Base-by-base conservation (phyloP, 2,888 invertebrate species). In the Pristionchus exspectatus region DNA sequence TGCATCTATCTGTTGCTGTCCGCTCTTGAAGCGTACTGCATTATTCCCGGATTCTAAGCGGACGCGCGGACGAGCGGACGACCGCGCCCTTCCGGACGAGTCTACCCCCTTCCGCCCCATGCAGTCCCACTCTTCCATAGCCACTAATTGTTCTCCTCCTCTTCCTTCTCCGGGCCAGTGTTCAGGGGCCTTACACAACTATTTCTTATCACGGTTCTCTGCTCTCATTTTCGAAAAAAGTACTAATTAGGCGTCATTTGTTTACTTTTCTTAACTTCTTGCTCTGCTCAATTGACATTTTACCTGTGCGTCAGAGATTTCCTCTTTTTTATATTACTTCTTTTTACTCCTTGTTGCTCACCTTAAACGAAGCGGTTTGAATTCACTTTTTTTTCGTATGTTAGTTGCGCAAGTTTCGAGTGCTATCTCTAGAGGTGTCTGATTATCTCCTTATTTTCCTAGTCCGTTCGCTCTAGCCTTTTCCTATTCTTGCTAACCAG, bases 1-100 rank as follows among this genome's bases (percentile, higher is more conserved):
- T 95, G 98, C 90, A 96, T 97, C 95, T 99, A 99, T 96, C 96
- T 99, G 93, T 96, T 97, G 90, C 96, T 99, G 96, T 98, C 98
- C 93, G 97, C 97, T 94, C 96, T 99, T 95, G 98, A 99, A 96
- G 98, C 98, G 93, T 99, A 99, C 96, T 97, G 97, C 94, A 96
- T 97, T 95, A 97, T 99, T 95, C 96, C 96, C 95, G 97, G 98
- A 94, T 98, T 95, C 92, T 95, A 94, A 92, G 89, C 59, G 66
- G 27, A 54, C 84, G 50, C 83, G n/a, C 84, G 54, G 38, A 21
- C 44, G 38, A 38, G 33, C 84, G 44, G 50, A 81, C 44, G 33
- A 5, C 27, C 81, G 44, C 24, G 14, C 14, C 50, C 27, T 12
- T 14, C 24, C 38, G 33, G 38, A 44, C 44, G 54, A 27, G 44